Conservation (phyloP, 2,797 vertebrate genomes). For the Echeneis naucrates region DNA sequence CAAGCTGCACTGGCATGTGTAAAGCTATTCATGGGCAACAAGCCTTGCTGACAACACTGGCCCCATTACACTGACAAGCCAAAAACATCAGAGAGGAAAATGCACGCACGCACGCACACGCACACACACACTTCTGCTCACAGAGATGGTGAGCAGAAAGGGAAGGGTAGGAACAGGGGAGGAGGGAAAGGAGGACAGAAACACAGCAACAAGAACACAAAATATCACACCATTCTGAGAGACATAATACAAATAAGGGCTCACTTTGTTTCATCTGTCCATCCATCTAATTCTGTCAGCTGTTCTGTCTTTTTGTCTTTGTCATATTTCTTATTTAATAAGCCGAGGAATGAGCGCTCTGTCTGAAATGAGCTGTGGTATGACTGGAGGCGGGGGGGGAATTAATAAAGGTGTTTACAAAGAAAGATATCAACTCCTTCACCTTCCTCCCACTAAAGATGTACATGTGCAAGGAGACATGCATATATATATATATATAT, state of each 20-base stretch:
- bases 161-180: slow-evolving; percentile 43
- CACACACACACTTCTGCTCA: slow-evolving; percentile 13
- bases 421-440: slow-evolving; percentile 25
- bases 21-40: slow-evolving; percentile 78
- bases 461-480: slow-evolving; percentile 7
- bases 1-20: slow-evolving; percentile 63
- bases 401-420: slow-evolving; percentile 46
- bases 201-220: slow-evolving; percentile 35
- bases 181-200: slow-evolving; percentile 43
- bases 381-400: slow-evolving; percentile 10
- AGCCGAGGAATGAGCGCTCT: slow-evolving; percentile 16
- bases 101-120: slow-evolving; percentile 40
- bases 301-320: slow-evolving; percentile 17
- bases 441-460: slow-evolving; percentile 13
- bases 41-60: slow-evolving; percentile 80
- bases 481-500: too few relatives aligned
- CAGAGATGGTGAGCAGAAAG: slow-evolving; percentile 34
- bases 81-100: slow-evolving; percentile 75
- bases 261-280: slow-evolving; percentile 30
- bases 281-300: slow-evolving; percentile 29
- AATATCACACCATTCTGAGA: slow-evolving; percentile 25
- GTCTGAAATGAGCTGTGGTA: slow-evolving; percentile 33
- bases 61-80: slow-evolving; percentile 84
- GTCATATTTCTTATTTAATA: slow-evolving; percentile 41
- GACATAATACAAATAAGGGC: slow-evolving; percentile 39